These are phyloP conservation scores for Drosophila parvula DNA, from an alignment of 1,140 invertebrate genomes.

Conservation along the genomic window DNA sequence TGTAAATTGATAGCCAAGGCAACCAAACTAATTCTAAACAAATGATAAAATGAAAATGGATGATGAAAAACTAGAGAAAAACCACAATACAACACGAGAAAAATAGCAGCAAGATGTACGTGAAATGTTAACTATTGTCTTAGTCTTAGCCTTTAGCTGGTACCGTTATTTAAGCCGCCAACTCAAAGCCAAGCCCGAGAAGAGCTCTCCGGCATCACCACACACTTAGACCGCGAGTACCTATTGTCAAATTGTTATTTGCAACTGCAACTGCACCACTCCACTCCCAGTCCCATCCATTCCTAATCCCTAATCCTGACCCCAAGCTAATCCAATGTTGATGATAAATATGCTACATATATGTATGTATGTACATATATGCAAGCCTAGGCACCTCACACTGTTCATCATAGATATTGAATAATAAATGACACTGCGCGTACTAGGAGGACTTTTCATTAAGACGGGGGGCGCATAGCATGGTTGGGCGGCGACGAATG, in stretches of 20 bases:
- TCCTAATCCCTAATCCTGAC: too few relatives aligned
- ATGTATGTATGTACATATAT: background rate
- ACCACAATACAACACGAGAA: background rate
- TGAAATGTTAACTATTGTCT: constrained; percentile 59
- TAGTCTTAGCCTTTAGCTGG: constrained; percentile 47
- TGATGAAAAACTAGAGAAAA: constrained; percentile 1
- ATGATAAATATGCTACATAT: constrained; percentile 19
- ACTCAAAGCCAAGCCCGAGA: background rate
- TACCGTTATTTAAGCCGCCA: constrained; percentile 31
- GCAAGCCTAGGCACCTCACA: constrained; percentile 9
- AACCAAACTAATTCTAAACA: background rate
- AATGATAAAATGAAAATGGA: constrained; percentile 8
- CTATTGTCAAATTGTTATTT: constrained; percentile 48
- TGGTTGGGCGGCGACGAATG: too few relatives aligned
- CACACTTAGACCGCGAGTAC: background rate
- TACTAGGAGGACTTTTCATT: background rate
- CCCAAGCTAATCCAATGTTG: background rate
- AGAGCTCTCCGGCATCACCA: background rate
- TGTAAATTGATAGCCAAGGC: constrained; percentile 27
- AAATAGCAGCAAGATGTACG: constrained; percentile 12
- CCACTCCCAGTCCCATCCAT: too few relatives aligned
- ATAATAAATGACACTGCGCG: constrained; percentile 26
- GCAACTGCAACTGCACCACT: constrained; percentile 14
- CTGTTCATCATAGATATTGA: constrained; percentile 36
- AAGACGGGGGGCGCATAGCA: background rate